Base-by-base conservation (phyloP, 2,113 vertebrate genomes). In the Abramis brama region DNA sequence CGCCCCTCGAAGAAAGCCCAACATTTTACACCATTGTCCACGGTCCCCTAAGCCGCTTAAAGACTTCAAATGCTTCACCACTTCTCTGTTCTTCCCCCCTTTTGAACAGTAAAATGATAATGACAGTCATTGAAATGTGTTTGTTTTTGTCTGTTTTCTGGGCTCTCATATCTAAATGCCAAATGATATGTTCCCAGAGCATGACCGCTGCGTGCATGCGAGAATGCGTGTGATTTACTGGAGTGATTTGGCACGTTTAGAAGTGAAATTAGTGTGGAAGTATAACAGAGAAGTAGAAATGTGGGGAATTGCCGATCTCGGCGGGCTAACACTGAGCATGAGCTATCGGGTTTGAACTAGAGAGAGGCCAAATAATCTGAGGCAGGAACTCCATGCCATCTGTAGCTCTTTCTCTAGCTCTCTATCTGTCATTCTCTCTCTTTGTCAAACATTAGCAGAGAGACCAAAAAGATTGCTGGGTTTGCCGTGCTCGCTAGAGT, bases 11-110 rank as follows among this genome's bases (percentile, higher is more conserved):
- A 85, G 64, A 87, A 86, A 79, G 64, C 55, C 36, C 62, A 64
- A 86, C 77, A 78, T 86, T 86, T 86, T 74, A 50, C 52, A 13
- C 27, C 21, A 81, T 81, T 81, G 73, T 80, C 82, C 81, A 76
- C 59, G 71, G 36, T 71, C 70, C 70, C 77, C 33, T 90, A 90
- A 88, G 84, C 86, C 43, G 86, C 86, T 90, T 89, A 87, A 81
- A 75, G 82, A 82, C 80, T 87, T 86, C 83, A 87, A 83, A 88
- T 84, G 81, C 76, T 60, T 68, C 33, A 66, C 73, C 73, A 50
- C 64, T 87, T 77, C 79, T 78, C 23, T 57, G 77, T 73, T 79
- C 84, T 81, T 86, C 55, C 84, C 27, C 55, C 60, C 73, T 83
- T 87, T 75, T 66, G 55, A 86, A 83, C 57, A 59, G 62, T 25